Conservation (phyloP, 2,797 vertebrate species). For the Lacerta bilineata region DNA sequence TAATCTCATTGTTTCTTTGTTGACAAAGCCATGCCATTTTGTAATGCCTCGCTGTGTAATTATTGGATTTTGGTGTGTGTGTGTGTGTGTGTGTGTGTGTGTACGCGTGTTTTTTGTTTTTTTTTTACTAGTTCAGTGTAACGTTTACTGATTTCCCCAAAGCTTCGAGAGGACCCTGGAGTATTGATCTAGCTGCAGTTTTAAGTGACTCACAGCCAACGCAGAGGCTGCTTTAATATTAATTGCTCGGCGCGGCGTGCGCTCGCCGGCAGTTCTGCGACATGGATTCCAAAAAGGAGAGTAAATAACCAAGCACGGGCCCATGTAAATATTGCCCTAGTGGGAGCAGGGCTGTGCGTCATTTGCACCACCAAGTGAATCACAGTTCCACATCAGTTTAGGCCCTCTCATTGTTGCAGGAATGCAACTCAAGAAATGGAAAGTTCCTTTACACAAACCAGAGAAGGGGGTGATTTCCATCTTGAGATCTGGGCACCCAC, state of each 20-base stretch:
- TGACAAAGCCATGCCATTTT: slow-evolving; percentile 37
- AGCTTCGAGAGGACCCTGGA: slow-evolving; percentile 65
- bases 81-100: slow-evolving; percentile 1
- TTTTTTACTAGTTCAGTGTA: slow-evolving; percentile 64
- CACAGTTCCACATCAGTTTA: slow-evolving; percentile 60
- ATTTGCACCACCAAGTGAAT: slow-evolving; percentile 10
- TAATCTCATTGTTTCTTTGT: background rate
- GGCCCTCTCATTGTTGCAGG: slow-evolving; percentile 48
- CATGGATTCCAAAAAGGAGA: slow-evolving; percentile 32
- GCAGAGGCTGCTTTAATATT: slow-evolving; percentile 47
- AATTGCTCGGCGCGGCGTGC: slow-evolving; percentile 40
- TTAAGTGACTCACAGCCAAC: slow-evolving; percentile 44
- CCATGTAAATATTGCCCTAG: slow-evolving; percentile 59
- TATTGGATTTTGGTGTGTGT: slow-evolving; percentile 34
- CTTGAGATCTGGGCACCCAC: background rate
- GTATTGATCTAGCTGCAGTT: slow-evolving; percentile 57
- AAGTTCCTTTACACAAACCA: background rate
- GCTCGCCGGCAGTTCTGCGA: slow-evolving; percentile 41
- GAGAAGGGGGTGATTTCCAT: background rate
- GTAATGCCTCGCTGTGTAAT: slow-evolving; percentile 52
- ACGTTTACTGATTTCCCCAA: slow-evolving; percentile 70
- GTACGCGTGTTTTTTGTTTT: background rate
- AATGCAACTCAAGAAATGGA: slow-evolving; percentile 29
- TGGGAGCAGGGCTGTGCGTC: slow-evolving; percentile 57
- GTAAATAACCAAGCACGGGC: slow-evolving; percentile 65